phyloP scores from a whole-genome alignment of 2,888 invertebrate genomes.

The Ecliptopera silaceata region DNA sequence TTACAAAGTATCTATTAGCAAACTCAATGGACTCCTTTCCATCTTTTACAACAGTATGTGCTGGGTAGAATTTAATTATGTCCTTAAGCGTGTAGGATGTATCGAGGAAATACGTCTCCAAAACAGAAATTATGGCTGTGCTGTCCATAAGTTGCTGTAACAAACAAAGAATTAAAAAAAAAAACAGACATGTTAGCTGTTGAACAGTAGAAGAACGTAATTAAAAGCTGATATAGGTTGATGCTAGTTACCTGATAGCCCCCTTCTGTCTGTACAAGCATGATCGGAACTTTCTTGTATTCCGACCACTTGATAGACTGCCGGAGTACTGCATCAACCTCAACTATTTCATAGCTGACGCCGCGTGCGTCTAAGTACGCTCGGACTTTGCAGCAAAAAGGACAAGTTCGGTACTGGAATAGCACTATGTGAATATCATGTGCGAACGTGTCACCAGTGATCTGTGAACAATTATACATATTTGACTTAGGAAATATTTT shows the following conservation, averaged over 20 bases:
- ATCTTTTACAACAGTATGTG: conserved; percentile 86
- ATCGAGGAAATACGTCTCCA: conserved; percentile 90
- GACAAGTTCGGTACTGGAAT: conserved; percentile 98
- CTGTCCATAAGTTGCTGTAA: conserved; percentile 94
- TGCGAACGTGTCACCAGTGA: conserved; percentile 85
- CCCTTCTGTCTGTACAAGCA: conserved; percentile 88
- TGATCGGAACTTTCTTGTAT: conserved; percentile 97
- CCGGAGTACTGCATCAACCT: conserved; percentile 97
- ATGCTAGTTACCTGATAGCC: conserved; percentile 88
- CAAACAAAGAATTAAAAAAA: background rate
- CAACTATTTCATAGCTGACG: conserved; percentile 96
- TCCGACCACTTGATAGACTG: conserved; percentile 96
- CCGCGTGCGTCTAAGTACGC: conserved; percentile 96
- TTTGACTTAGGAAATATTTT: too few species aligned
- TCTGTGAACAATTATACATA: conserved; percentile 63
- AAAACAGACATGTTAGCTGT: too few species aligned
- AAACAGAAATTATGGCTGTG: conserved; percentile 94
- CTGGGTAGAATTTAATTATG: conserved; percentile 90
- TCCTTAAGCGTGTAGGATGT: conserved; percentile 83
- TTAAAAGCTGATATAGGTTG: too few species aligned
- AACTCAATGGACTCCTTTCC: conserved; percentile 89
- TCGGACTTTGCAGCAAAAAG: conserved; percentile 97
- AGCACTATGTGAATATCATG: conserved; percentile 90
- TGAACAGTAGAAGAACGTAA: too few species aligned
- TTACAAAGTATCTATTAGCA: conserved; percentile 94